phyloP scores from a whole-genome alignment of 2,888 invertebrate genomes.

The Callyntrura guangdongensis region DNA sequence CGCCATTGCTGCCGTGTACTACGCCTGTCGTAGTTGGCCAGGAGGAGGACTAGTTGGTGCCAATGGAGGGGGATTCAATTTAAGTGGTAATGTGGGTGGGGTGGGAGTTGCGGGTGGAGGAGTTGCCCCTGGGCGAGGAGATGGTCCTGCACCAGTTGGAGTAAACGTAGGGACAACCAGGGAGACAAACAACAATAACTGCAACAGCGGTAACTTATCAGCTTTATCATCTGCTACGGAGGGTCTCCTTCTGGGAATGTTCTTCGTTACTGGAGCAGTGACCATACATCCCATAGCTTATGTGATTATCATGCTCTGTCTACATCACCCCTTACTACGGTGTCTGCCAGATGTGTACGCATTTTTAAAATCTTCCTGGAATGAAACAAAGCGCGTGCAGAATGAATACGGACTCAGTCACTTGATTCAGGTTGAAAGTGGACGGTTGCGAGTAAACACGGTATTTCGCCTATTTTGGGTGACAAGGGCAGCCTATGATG shows the following conservation, averaged over 20 bases:
- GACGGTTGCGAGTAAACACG: slow-evolving; percentile 82
- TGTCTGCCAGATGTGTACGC: slow-evolving; percentile 80
- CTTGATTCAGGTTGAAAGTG: slow-evolving; percentile 83
- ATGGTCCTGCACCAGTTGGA: neutral
- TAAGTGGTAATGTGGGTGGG: slow-evolving; percentile 12
- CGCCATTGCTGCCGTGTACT: slow-evolving; percentile 81
- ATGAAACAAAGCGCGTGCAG: slow-evolving; percentile 83
- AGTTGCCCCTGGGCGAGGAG: neutral
- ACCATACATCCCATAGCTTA: slow-evolving; percentile 79
- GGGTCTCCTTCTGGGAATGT: slow-evolving; percentile 76
- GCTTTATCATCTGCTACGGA: slow-evolving; percentile 62
- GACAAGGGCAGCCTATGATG: slow-evolving; percentile 84
- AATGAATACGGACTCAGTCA: slow-evolving; percentile 85
- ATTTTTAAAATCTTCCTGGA: slow-evolving; percentile 83
- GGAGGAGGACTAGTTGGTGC: slow-evolving; percentile 61
- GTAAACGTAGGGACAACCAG: slow-evolving; percentile 13
- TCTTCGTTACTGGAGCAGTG: slow-evolving; percentile 82
- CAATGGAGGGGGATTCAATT: slow-evolving; percentile 52
- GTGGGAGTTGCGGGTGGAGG: slow-evolving; percentile 1
- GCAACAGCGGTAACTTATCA: neutral
- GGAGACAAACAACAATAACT: slow-evolving; percentile 46
- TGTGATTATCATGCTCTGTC: slow-evolving; percentile 72
- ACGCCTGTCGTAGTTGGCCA: slow-evolving; percentile 81
- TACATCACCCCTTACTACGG: slow-evolving; percentile 80
- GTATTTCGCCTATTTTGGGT: slow-evolving; percentile 84